Conservation (phyloP, 2,797 vertebrate genomes). For the Catostomus latipinnis region DNA sequence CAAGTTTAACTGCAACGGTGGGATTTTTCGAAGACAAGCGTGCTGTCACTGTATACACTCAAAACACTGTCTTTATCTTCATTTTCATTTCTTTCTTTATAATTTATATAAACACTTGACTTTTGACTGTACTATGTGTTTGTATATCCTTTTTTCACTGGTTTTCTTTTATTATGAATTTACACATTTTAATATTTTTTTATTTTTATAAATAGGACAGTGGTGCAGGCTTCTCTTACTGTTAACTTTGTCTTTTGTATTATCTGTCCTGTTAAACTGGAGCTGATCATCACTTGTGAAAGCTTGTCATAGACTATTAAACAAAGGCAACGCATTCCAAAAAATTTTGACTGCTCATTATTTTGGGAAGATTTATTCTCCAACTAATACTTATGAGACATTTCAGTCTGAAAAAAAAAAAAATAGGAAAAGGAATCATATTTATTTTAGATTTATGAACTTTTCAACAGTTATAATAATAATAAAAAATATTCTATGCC, state of each 20-base stretch:
- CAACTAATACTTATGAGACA: neutral
- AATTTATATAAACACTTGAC: too few species aligned
- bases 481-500: too few species aligned
- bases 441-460: neutral
- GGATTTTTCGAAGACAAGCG: neutral
- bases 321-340: conserved; percentile 27
- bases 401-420: neutral
- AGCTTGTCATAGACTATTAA: conserved; percentile 52
- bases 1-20: neutral
- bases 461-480: too few species aligned
- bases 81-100: neutral
- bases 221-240: conserved; percentile 19
- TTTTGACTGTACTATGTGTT: neutral
- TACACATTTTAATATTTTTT: neutral
- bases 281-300: conserved; percentile 46
- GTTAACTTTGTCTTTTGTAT: conserved; percentile 33
- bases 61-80: conserved; percentile 1
- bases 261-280: conserved; percentile 35
- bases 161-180: neutral
- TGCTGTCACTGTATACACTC: neutral
- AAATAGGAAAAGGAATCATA: too few species aligned
- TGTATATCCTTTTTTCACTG: conserved; percentile 8
- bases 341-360: neutral
- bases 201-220: neutral
- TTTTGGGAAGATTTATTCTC: neutral